phyloP scores from a whole-genome alignment of 2,797 vertebrate genomes.

The Manis crassicaudata region DNA sequence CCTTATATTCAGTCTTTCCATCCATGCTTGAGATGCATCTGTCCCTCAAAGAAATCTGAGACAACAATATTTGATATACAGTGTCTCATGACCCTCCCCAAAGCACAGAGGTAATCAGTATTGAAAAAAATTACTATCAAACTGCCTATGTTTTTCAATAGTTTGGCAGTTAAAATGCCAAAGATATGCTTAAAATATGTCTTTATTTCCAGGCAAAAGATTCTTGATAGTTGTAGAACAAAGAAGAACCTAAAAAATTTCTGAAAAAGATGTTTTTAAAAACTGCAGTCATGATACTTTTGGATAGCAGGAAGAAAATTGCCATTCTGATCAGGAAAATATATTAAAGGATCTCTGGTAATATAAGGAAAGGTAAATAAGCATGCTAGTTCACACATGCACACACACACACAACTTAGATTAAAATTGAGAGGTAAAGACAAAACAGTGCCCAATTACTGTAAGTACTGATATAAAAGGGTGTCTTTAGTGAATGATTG shows the following conservation, averaged over 20 bases:
- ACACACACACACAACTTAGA: neutral
- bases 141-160: conserved; percentile 49
- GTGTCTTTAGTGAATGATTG: neutral
- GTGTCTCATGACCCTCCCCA: neutral
- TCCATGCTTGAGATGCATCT: neutral
- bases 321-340: neutral
- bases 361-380: neutral
- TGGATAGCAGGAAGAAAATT: neutral
- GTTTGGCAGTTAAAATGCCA: conserved; percentile 34
- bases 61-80: conserved; percentile 59
- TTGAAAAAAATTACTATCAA: conserved; percentile 51
- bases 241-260: neutral
- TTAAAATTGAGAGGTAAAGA: neutral
- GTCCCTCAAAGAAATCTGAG: conserved; percentile 46
- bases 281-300: neutral
- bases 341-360: neutral
- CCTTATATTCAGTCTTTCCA: conserved; percentile 22
- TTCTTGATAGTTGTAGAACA: neutral
- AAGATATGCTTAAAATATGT: neutral
- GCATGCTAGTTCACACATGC: neutral
- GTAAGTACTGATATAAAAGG: neutral
- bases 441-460: neutral
- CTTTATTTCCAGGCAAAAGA: neutral
- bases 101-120: conserved; percentile 64
- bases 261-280: neutral